Conservation (phyloP, 2,797 vertebrate genomes). For the Cygnus olor region DNA sequence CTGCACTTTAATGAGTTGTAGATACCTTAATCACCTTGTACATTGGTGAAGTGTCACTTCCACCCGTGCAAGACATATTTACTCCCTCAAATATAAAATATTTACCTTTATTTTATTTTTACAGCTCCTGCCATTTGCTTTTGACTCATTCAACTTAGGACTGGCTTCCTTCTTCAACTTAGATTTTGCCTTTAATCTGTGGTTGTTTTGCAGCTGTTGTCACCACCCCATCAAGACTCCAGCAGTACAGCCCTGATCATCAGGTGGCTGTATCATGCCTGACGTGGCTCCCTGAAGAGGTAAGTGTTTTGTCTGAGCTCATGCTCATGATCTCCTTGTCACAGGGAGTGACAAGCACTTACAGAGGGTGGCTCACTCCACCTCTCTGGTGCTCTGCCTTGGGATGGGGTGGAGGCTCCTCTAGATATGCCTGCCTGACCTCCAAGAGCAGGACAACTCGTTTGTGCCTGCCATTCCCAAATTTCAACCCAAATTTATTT, state of each 20-base stretch:
- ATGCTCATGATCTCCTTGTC: neutral
- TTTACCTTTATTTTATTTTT: neutral
- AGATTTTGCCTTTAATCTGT: neutral
- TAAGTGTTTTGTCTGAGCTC: neutral
- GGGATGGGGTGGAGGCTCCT: neutral
- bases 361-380: neutral
- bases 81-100: neutral
- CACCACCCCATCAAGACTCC: neutral
- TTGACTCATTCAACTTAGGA: neutral
- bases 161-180: no score
- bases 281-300: neutral
- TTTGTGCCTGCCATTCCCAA: neutral
- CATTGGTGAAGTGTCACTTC: neutral
- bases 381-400: neutral
- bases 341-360: neutral
- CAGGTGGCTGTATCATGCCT: neutral
- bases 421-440: neutral
- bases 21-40: neutral
- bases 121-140: neutral
- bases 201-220: neutral
- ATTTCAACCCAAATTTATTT: neutral
- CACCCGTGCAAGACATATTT: neutral
- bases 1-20: neutral
- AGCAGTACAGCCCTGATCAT: neutral
- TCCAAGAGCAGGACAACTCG: fast-evolving